These are phyloP conservation scores for Ceyx melanurus DNA, from an alignment of 2,113 vertebrate genomes.

Conservation along the genomic window DNA sequence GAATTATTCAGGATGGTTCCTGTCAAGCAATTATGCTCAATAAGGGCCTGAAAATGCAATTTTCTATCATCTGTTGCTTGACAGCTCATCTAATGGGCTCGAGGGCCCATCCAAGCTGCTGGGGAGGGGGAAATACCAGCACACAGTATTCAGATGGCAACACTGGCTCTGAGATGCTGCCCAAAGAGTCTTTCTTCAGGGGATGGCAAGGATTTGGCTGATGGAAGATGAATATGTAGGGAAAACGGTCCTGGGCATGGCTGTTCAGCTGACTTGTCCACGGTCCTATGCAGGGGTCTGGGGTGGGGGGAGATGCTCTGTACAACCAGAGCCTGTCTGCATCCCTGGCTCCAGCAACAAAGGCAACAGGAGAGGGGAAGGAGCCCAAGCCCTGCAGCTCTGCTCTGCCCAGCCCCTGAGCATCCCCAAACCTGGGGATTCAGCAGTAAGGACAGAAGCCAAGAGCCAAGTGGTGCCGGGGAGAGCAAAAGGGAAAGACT, in stretches of 20 bases:
- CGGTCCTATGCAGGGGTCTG: fast-evolving
- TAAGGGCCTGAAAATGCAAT: slow-evolving; percentile 14
- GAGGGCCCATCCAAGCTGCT: neutral
- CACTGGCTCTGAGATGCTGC: neutral
- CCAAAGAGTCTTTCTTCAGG: neutral
- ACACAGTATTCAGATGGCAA: neutral
- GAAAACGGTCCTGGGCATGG: fast-evolving
- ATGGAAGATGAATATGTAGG: neutral
- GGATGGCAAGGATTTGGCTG: neutral
- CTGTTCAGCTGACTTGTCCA: neutral
- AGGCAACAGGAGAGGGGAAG: neutral
- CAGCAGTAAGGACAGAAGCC: neutral
- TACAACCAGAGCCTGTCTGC: slow-evolving; percentile 31
- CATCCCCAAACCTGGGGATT: fast-evolving
- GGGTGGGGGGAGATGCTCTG: slow-evolving; percentile 10
- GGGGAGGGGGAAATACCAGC: neutral
- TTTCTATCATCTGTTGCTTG: neutral
- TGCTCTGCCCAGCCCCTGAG: neutral
- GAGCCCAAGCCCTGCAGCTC: neutral
- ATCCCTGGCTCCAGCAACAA: fast-evolving
- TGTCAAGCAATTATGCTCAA: slow-evolving; percentile 1
- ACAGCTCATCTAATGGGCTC: slow-evolving; percentile 5
- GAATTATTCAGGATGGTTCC: slow-evolving; percentile 38
- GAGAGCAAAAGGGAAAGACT: neutral
- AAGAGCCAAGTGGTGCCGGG: fast-evolving